A percentile compares a stretch with the other conserved stretches of the same genome.
phyloP scores from a whole-genome alignment of 2,113 vertebrate genomes.

The Clinocottus analis region DNA sequence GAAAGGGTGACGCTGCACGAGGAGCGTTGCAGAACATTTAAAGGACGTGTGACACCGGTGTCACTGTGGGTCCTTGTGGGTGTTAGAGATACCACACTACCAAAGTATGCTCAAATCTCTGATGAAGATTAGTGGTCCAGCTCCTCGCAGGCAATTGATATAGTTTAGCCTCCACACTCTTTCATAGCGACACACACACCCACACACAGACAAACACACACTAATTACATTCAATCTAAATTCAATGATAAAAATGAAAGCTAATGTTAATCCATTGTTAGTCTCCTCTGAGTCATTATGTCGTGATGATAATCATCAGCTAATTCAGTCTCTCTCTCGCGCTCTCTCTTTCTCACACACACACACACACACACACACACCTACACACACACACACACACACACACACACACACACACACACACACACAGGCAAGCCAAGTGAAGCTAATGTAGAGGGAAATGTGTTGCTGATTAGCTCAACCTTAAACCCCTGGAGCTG shows the following conservation, averaged over 20 bases:
- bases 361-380: conserved; percentile 29
- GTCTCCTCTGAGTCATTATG: conserved; percentile 69
- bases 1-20: no score
- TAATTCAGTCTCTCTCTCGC: conserved; percentile 29
- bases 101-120: neutral
- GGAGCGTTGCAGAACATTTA: no score
- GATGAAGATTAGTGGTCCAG: neutral
- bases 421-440: conserved; percentile 56
- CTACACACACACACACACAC: conserved; percentile 39
- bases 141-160: neutral
- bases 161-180: neutral
- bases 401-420: conserved; percentile 31
- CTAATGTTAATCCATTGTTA: conserved; percentile 60
- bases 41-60: no score
- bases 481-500: conserved; percentile 70
- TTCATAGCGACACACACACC: neutral
- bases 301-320: conserved; percentile 78
- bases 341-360: conserved; percentile 5
- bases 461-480: conserved; percentile 78
- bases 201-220: neutral
- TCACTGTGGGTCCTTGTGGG: no score
- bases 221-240: conserved; percentile 37
- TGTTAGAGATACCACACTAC: no score
- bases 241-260: conserved; percentile 47
- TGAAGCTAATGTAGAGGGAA: conserved; percentile 75